These are phyloP conservation scores for Tribolium madens DNA, from an alignment of 1,140 invertebrate genomes.

Conservation along the genomic window DNA sequence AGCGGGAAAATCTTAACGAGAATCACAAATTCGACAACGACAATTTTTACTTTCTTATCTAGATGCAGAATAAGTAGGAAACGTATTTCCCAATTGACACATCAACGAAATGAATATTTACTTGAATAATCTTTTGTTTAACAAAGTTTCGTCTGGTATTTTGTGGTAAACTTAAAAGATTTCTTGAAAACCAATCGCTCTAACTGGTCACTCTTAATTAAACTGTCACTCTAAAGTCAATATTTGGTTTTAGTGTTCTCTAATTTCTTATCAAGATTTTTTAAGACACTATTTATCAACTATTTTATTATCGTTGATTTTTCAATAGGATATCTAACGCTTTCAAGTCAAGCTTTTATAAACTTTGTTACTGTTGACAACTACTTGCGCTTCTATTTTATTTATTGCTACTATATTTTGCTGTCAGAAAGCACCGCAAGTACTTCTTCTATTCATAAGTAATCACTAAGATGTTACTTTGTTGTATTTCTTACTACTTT, in stretches of 20 bases:
- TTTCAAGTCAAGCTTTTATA: neutral
- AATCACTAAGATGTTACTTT: neutral
- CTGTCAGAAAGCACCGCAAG: neutral
- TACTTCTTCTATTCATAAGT: neutral
- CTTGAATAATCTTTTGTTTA: neutral
- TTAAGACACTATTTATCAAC: neutral
- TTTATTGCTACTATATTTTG: neutral
- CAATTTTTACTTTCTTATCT: neutral
- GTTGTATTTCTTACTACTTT: neutral
- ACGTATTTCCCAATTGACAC: neutral
- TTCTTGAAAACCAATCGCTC: neutral
- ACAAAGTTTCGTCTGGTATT: neutral
- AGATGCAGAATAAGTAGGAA: neutral
- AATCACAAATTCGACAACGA: neutral
- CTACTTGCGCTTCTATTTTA: neutral
- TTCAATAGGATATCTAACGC: neutral
- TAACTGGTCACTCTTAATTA: neutral
- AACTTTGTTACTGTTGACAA: neutral
- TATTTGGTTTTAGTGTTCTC: slow-evolving; percentile 2
- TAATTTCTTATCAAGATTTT: slow-evolving; percentile 12
- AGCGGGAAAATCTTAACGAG: slow-evolving; percentile 22
- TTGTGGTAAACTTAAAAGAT: neutral
- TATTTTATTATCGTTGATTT: slow-evolving; percentile 5
- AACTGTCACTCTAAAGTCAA: slow-evolving; percentile 7
- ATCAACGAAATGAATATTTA: neutral